phyloP scores from a whole-genome alignment of 2,113 vertebrate genomes.

The Cygnus buccinator region DNA sequence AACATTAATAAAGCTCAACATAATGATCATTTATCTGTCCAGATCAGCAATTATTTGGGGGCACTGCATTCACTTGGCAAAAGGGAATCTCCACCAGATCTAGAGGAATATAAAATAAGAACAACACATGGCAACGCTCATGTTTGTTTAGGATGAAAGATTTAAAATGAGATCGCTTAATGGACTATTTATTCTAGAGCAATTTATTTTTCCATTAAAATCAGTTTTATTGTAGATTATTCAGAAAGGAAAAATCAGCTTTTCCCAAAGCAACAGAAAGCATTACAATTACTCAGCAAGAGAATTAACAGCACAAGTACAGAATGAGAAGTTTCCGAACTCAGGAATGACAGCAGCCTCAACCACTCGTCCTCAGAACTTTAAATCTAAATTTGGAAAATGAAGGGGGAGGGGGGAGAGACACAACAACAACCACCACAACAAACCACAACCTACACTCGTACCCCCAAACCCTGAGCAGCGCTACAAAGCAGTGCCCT shows the following conservation, averaged over 20 bases:
- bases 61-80: neutral
- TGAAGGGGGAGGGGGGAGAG: fast-evolving
- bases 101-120: neutral
- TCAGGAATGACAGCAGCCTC: neutral
- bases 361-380: neutral
- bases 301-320: neutral
- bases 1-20: neutral
- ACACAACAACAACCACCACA: neutral
- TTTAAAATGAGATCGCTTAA: neutral
- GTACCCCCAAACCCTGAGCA: neutral
- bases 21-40: neutral
- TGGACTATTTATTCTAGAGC: neutral
- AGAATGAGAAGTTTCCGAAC: neutral
- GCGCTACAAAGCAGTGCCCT: neutral
- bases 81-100: neutral
- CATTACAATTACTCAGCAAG: neutral
- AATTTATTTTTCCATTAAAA: neutral
- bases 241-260: neutral
- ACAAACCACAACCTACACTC: neutral
- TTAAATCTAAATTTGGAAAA: neutral
- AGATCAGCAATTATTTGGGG: neutral
- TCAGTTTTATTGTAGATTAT: neutral
- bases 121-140: neutral
- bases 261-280: neutral
- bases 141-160: neutral